Conservation (phyloP, 2,888 invertebrate genomes). For the Noctua pronuba region DNA sequence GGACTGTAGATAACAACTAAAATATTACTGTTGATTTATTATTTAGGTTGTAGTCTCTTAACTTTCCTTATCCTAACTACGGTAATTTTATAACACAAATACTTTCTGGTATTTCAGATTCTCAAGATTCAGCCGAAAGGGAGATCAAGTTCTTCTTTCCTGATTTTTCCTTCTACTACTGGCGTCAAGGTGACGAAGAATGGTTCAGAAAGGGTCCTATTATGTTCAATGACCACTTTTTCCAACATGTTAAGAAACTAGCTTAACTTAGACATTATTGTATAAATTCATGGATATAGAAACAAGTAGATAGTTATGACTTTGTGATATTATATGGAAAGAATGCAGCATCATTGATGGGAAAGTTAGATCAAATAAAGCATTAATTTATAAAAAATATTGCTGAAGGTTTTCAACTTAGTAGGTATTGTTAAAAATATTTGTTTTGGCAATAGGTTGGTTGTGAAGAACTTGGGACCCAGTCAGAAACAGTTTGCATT, state of each 20-base stretch:
- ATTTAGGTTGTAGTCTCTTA: neutral
- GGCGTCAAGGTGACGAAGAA: conserved; percentile 91
- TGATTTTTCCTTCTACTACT: conserved; percentile 92
- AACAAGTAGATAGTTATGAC: conserved; percentile 3
- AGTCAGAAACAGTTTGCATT: neutral
- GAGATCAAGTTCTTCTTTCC: conserved; percentile 97
- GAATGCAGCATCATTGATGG: neutral
- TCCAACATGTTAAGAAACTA: conserved; percentile 89
- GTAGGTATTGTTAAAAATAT: conserved; percentile 16
- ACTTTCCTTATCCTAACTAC: neutral
- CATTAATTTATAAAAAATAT: conserved; percentile 23
- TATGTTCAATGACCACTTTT: conserved; percentile 88
- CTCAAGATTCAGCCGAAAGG: conserved; percentile 92
- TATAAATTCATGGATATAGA: neutral
- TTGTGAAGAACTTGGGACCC: neutral
- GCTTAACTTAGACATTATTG: conserved; percentile 56
- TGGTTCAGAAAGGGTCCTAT: conserved; percentile 87
- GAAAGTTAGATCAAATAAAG: neutral
- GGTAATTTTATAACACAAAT: neutral
- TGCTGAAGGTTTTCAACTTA: conserved; percentile 10
- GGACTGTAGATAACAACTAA: neutral
- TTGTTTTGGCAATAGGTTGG: neutral
- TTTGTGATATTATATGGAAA: conserved; percentile 9
- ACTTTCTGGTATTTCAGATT: conserved; percentile 91
- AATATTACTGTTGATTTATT: neutral